A percentile compares a stretch with the other conserved stretches of the same genome.
Conservation (phyloP, 2,113 vertebrate species). For the Holacanthus passer region DNA sequence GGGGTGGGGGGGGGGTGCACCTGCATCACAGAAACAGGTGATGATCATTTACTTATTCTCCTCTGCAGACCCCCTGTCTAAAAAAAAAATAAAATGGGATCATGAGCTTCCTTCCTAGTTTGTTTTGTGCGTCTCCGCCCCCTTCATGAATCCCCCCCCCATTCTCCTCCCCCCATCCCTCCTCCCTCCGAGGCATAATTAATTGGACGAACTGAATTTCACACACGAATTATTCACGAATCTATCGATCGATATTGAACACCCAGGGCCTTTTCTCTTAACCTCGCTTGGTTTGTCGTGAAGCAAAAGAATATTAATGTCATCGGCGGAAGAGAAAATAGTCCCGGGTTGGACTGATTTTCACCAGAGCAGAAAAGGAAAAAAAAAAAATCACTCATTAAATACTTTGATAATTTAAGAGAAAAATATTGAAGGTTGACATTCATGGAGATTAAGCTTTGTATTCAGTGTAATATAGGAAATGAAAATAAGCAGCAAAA, state of each 20-base stretch:
- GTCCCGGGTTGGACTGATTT: conserved; percentile 41
- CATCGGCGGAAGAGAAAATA: conserved; percentile 63
- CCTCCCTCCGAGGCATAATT: conserved; percentile 79
- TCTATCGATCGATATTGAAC: conserved; percentile 84
- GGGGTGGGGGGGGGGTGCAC: too few species aligned
- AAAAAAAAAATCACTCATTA: conserved; percentile 32
- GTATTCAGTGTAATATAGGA: too few species aligned
- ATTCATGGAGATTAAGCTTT: conserved; percentile 5
- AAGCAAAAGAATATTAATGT: conserved; percentile 80
- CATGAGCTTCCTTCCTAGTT: conserved; percentile 36
- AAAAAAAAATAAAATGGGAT: conserved; percentile 27
- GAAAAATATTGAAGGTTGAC: neutral
- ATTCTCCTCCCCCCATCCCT: neutral
- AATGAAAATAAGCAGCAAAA: neutral
- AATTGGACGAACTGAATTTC: conserved; percentile 86
- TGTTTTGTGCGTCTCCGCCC: conserved; percentile 44
- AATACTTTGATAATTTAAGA: neutral
- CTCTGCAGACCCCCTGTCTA: too few species aligned
- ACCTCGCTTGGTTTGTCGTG: conserved; percentile 80
- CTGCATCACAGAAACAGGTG: conserved; percentile 41
- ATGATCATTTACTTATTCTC: conserved; percentile 35
- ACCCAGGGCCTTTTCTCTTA: conserved; percentile 80
- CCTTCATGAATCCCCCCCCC: conserved; percentile 60
- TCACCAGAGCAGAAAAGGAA: conserved; percentile 23
- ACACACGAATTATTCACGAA: conserved; percentile 87